A percentile compares a stretch with the other conserved stretches of the same genome.
Conservation (phyloP, 2,888 invertebrate species). For the Drosophila mimetica region DNA sequence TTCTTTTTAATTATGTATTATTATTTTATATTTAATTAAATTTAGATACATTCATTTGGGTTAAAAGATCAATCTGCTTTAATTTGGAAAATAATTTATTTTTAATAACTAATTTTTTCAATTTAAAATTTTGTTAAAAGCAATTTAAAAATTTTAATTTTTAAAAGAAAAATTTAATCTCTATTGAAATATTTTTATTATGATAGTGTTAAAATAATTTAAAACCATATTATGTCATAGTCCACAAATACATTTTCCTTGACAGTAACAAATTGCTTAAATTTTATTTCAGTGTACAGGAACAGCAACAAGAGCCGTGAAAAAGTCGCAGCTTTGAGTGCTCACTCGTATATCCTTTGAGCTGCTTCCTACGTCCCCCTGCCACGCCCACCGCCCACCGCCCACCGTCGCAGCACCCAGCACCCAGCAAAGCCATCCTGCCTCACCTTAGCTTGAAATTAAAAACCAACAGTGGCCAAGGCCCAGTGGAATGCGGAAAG, state of each 20-base stretch:
- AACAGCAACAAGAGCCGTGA: conserved; percentile 37
- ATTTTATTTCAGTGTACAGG: conserved; percentile 21
- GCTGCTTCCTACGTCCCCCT: conserved; percentile 26
- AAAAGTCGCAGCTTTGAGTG: conserved; percentile 70
- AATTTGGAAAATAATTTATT: not conserved
- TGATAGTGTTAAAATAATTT: no score
- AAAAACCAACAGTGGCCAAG: conserved; percentile 79
- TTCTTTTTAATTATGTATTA: no score
- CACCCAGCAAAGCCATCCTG: conserved; percentile 8
- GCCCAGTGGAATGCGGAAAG: conserved; percentile 53
- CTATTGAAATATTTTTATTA: no score
- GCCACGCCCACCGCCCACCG: not conserved
- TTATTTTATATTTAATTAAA: no score
- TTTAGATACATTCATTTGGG: no score
- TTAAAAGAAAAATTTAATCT: no score
- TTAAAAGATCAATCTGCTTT: no score
- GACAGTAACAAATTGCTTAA: no score
- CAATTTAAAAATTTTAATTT: no score
- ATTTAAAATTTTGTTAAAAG: not conserved
- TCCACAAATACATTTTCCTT: no score
- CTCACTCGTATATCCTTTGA: conserved; percentile 77
- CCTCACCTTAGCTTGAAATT: conserved; percentile 64
- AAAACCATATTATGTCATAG: no score
- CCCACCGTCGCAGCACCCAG: no score
- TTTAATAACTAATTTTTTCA: not conserved